phyloP scores from a whole-genome alignment of 92 coral and sea anemone genomes.

The Nematostella vectensis region DNA sequence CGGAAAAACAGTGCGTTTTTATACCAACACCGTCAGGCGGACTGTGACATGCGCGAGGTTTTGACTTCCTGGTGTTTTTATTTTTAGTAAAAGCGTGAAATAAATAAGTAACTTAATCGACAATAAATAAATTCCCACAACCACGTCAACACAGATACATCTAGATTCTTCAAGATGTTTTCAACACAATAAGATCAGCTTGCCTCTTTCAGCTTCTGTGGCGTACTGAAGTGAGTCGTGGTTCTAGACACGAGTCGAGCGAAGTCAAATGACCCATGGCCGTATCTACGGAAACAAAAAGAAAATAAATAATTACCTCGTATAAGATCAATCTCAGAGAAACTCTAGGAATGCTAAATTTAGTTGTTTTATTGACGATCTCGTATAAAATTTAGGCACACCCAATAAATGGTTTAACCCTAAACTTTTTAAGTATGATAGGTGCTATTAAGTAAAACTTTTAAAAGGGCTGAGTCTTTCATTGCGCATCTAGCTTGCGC shows the following conservation, averaged over 20 bases:
- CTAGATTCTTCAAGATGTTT: neutral
- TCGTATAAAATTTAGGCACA: too few relatives aligned
- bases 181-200: neutral
- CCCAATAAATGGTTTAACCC: too few relatives aligned
- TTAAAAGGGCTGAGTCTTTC: too few relatives aligned
- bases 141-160: neutral
- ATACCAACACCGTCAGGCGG: too few relatives aligned
- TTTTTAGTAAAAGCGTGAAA: neutral
- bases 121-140: neutral
- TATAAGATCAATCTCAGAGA: neutral
- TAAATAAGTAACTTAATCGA: too few relatives aligned
- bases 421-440: too few relatives aligned
- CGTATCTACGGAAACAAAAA: slow-evolving; percentile 46
- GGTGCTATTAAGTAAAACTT: too few relatives aligned
- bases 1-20: too few relatives aligned
- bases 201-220: slow-evolving; percentile 29
- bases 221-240: slow-evolving; percentile 66
- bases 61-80: neutral
- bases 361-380: too few relatives aligned
- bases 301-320: neutral
- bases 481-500: too few relatives aligned
- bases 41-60: too few relatives aligned
- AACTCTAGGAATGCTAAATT: too few relatives aligned
- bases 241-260: slow-evolving; percentile 54
- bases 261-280: slow-evolving; percentile 65